phyloP scores from a whole-genome alignment of 2,113 vertebrate genomes.

The Malurus cyaneus region DNA sequence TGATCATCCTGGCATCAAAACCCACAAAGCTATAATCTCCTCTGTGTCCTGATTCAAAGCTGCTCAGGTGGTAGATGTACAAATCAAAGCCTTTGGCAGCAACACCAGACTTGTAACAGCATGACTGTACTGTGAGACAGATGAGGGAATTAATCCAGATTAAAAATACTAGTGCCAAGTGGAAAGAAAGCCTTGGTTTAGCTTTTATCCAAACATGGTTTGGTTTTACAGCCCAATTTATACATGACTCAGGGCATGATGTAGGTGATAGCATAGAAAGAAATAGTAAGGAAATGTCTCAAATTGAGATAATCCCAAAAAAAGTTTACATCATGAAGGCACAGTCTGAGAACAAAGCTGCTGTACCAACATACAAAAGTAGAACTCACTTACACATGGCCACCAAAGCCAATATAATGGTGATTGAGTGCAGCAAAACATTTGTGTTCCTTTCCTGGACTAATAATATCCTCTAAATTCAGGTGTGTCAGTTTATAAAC shows the following conservation, averaged over 20 bases:
- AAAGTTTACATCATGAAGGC: neutral
- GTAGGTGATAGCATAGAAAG: neutral
- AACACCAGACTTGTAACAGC: neutral
- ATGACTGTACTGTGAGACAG: neutral
- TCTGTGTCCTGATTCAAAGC: neutral
- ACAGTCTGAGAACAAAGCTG: neutral
- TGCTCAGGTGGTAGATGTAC: conserved; percentile 25
- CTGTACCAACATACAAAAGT: neutral
- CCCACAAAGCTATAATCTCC: neutral
- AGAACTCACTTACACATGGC: neutral
- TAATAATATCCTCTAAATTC: neutral
- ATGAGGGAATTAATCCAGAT: conserved; percentile 22
- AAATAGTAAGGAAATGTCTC: neutral
- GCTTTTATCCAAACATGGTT: neutral
- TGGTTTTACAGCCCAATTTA: neutral
- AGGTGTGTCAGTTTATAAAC: neutral
- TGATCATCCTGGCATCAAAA: neutral
- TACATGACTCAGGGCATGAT: neutral
- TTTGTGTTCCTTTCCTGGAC: neutral
- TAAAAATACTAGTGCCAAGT: conserved; percentile 31
- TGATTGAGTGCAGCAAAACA: neutral
- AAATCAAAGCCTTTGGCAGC: conserved; percentile 35
- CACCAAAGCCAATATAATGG: neutral
- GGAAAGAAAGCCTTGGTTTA: rapidly evolving
- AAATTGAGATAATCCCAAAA: neutral